phyloP scores from a whole-genome alignment of 2,888 invertebrate genomes.

The Macrosoma leucophasiata region DNA sequence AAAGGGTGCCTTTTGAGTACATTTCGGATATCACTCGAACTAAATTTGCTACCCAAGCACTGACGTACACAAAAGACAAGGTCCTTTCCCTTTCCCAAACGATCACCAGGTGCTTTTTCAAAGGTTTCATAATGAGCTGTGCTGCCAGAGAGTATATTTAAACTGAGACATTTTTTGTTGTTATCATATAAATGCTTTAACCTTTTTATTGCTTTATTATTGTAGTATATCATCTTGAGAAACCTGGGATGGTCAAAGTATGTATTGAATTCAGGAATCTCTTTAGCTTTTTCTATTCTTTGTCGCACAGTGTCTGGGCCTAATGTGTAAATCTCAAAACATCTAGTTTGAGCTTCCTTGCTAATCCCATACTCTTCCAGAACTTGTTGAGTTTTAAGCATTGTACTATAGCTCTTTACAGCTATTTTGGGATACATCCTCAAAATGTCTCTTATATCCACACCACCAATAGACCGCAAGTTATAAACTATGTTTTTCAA shows the following conservation, averaged over 20 bases:
- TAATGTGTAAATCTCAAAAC: conserved; percentile 55
- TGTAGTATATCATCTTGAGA: conserved; percentile 60
- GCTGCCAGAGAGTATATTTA: conserved; percentile 63
- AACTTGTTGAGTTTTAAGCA: conserved; percentile 49
- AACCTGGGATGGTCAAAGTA: conserved; percentile 60
- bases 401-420: conserved; percentile 40
- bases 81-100: conserved; percentile 62
- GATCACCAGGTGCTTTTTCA: conserved; percentile 62
- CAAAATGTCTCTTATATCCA: conserved; percentile 63
- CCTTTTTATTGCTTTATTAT: conserved; percentile 53
- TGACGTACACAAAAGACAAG: conserved; percentile 55
- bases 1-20: conserved; percentile 56
- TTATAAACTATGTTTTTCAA: conserved; percentile 50
- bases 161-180: conserved; percentile 61
- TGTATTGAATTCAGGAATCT: conserved; percentile 55
- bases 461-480: conserved; percentile 51
- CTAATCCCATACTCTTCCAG: conserved; percentile 51
- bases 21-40: conserved; percentile 38
- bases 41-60: conserved; percentile 42
- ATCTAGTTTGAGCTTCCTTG: conserved; percentile 60
- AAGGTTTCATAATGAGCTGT: conserved; percentile 51
- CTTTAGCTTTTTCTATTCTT: conserved; percentile 49
- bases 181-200: conserved; percentile 42
- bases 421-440: conserved; percentile 59
- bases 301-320: conserved; percentile 51